Conservation (phyloP, 92 coral and sea anemone genomes). For the Parazoanthus darwini region DNA sequence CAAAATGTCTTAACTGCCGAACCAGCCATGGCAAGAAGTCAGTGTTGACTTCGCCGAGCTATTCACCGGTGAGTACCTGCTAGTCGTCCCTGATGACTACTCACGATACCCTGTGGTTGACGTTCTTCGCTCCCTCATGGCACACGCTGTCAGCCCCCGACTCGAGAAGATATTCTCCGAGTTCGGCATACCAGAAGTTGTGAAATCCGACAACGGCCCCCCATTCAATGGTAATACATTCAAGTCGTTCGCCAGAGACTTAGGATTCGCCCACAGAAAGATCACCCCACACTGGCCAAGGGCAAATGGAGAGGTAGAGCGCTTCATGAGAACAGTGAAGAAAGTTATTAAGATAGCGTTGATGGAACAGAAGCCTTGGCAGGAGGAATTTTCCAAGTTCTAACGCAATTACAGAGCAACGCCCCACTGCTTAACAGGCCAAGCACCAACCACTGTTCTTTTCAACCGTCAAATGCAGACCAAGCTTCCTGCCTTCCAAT, state of each 20-base stretch:
- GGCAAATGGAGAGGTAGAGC: conserved; percentile 74
- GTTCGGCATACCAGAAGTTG: conserved; percentile 44
- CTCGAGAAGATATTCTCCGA: conserved; percentile 55
- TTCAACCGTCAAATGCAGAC: conserved; percentile 54
- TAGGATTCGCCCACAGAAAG: conserved; percentile 63
- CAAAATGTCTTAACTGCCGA: conserved; percentile 58
- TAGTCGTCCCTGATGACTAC: conserved; percentile 18
- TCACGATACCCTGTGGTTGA: conserved; percentile 17
- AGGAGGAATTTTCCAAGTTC: conserved; percentile 52
- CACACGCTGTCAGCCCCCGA: conserved; percentile 36
- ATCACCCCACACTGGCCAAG: conserved; percentile 61
- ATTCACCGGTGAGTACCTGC: conserved; percentile 10
- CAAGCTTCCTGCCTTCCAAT: conserved; percentile 46
- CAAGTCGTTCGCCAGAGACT: conserved; percentile 27
- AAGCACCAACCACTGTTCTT: conserved; percentile 57
- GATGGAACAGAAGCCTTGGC: conserved; percentile 47
- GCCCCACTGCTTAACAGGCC: conserved; percentile 64
- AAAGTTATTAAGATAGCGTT: conserved; percentile 53
- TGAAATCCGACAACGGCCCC: conserved; percentile 59
- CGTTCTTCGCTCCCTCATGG: conserved; percentile 5
- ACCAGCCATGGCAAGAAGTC: conserved; percentile 56
- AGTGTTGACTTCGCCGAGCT: conserved; percentile 15
- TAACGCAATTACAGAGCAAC: conserved; percentile 67
- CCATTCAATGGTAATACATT: conserved; percentile 59
- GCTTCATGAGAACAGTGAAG: conserved; percentile 61